A percentile compares a stretch with the other conserved stretches of the same genome.
Evolutionary conservation across 2,113 vertebrate genomes (phyloP).

Genomic region (Bos indicus): DNA sequence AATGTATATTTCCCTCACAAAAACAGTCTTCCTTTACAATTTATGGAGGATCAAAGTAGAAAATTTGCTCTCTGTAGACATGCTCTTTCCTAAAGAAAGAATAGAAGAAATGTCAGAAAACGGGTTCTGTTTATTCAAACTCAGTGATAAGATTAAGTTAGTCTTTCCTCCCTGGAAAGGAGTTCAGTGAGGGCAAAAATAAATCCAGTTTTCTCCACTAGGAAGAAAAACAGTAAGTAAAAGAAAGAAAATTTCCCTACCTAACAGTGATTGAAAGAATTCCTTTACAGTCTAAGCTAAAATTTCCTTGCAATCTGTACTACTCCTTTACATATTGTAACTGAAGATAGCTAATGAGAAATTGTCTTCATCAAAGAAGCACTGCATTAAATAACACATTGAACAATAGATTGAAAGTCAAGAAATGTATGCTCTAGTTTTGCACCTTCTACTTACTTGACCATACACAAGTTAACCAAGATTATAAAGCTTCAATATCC

Average conservation of each 20-base stretch:
- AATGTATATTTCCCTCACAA: not conserved
- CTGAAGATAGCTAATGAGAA: not conserved
- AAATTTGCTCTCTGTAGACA: not conserved
- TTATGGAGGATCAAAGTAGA: not conserved
- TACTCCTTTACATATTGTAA: not conserved
- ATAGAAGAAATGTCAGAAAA: not conserved
- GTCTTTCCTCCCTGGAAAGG: not conserved
- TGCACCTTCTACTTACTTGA: not conserved
- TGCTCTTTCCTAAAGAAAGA: not conserved
- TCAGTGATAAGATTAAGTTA: not conserved
- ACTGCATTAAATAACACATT: not conserved
- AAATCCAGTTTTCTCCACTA: not conserved
- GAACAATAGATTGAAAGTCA: not conserved
- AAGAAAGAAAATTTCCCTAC: not conserved
- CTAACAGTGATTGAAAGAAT: constrained; percentile 47
- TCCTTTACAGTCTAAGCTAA: not conserved
- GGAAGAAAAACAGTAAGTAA: not conserved
- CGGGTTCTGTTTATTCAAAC: not conserved
- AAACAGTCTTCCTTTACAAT: not conserved
- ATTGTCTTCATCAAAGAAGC: not conserved
- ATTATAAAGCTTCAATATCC: not conserved
- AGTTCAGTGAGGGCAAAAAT: not conserved
- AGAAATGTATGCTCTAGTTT: not conserved
- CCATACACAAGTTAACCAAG: not conserved
- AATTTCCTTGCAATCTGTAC: not conserved